Percentiles rank a stretch among this genome's conserved stretches.
These are phyloP conservation scores for Actinernus sp. DNA, from an alignment of 92 coral and sea anemone species.

Conservation along the genomic window DNA sequence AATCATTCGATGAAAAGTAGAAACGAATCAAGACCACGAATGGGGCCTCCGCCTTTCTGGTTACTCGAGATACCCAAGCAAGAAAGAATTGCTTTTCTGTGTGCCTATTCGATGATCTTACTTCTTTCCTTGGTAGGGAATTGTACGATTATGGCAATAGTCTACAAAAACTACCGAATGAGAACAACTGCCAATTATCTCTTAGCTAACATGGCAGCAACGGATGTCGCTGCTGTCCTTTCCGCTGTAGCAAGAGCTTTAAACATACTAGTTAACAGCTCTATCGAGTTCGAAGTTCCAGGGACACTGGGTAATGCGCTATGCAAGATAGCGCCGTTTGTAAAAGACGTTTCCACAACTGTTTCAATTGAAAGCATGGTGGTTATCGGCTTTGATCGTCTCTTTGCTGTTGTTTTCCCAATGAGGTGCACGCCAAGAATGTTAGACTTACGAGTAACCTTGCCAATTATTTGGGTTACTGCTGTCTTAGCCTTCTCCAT, in stretches of 20 bases:
- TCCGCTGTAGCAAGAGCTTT: neutral
- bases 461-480: slow-evolving; percentile 5
- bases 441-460: slow-evolving; percentile 1
- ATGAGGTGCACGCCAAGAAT: slow-evolving; percentile 2
- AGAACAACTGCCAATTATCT: slow-evolving; percentile 25
- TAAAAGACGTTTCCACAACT: slow-evolving; percentile 7
- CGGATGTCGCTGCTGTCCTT: slow-evolving; percentile 16
- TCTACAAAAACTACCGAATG: slow-evolving; percentile 12
- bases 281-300: neutral
- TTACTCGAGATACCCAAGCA: neutral
- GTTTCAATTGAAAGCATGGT: slow-evolving; percentile 25
- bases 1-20: too few relatives aligned
- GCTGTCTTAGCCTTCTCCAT: neutral
- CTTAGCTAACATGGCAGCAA: slow-evolving; percentile 36
- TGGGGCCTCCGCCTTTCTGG: slow-evolving; percentile 13
- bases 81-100: neutral
- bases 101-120: slow-evolving; percentile 5
- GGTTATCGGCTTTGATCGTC: slow-evolving; percentile 25
- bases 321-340: slow-evolving; percentile 8
- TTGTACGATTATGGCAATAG: slow-evolving; percentile 18
- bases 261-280: neutral
- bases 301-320: slow-evolving; percentile 12
- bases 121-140: slow-evolving; percentile 30
- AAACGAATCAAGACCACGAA: too few relatives aligned
- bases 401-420: slow-evolving; percentile 30